A percentile compares a stretch with the other conserved stretches of the same genome.
phyloP scores from a whole-genome alignment of 2,888 invertebrate genomes.

The Hyalella azteca region DNA sequence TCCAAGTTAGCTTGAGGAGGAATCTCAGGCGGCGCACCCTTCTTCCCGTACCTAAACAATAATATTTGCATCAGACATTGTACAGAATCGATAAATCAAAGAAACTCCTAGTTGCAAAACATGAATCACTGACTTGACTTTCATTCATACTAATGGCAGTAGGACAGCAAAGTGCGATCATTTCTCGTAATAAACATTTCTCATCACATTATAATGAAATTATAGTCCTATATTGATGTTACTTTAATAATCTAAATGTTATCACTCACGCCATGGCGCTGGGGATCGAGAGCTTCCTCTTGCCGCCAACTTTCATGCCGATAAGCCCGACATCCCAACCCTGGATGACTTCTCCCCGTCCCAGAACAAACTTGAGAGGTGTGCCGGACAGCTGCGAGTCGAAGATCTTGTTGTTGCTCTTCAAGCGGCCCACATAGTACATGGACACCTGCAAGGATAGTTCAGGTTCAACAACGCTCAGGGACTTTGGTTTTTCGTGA shows the following conservation, averaged over 20 bases:
- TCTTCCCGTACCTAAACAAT: conserved; percentile 72
- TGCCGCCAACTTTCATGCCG: conserved; percentile 94
- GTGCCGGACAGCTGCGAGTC: conserved; percentile 77
- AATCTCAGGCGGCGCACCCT: conserved; percentile 64
- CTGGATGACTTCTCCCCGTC: conserved; percentile 83
- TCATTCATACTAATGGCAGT: too few species aligned
- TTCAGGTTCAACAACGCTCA: too few species aligned
- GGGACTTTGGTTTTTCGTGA: too few species aligned
- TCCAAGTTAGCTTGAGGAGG: conserved; percentile 41
- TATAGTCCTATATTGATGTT: too few species aligned
- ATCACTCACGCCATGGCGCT: conserved; percentile 80
- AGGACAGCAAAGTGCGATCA: too few species aligned
- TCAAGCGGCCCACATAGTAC: conserved; percentile 84
- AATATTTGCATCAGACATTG: conserved; percentile 38
- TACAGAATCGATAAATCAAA: too few species aligned
- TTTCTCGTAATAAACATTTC: too few species aligned
- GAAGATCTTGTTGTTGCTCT: conserved; percentile 84
- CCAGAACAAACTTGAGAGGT: conserved; percentile 84
- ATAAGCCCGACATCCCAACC: conserved; percentile 89
- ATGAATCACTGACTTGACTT: too few species aligned
- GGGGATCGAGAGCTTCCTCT: conserved; percentile 82
- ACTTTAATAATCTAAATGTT: too few species aligned
- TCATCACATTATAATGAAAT: too few species aligned
- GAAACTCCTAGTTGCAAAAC: too few species aligned
- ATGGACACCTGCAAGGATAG: conserved; percentile 71